A percentile compares a stretch with the other conserved stretches of the same genome.
Evolutionary conservation across 2,797 vertebrate genomes (phyloP).

Genomic region (Eulemur mongoz): DNA sequence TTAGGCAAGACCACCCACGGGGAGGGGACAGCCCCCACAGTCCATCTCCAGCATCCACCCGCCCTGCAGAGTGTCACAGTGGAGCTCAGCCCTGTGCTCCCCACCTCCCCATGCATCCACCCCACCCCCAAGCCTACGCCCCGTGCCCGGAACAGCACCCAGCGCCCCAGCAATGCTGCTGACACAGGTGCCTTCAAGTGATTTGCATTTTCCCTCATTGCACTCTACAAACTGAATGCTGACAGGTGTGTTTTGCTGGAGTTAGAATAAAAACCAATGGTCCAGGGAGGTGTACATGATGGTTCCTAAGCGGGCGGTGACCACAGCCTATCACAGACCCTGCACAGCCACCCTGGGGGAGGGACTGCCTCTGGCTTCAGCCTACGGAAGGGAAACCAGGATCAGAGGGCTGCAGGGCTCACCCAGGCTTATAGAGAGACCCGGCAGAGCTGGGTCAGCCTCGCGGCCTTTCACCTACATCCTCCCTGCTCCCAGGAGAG

Average conservation of each 20-base stretch:
- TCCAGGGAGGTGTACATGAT: neutral
- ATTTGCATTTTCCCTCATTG: neutral
- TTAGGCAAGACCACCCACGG: neutral
- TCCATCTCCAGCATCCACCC: neutral
- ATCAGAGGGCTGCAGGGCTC: neutral
- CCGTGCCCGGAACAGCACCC: too few relatives aligned
- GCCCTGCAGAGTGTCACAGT: neutral
- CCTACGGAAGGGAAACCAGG: neutral
- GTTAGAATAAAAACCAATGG: neutral
- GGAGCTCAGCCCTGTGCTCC: neutral
- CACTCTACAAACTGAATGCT: neutral
- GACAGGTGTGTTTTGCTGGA: too few relatives aligned
- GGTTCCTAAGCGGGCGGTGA: neutral
- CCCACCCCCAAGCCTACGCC: accelerated
- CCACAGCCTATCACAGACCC: accelerated
- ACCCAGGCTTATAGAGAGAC: neutral
- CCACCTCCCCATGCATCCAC: accelerated
- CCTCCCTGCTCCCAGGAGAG: neutral
- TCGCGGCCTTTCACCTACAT: neutral
- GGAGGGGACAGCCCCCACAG: neutral
- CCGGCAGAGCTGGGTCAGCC: accelerated
- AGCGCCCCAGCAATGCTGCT: accelerated
- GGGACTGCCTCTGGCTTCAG: neutral
- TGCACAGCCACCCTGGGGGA: too few relatives aligned
- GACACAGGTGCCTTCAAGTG: accelerated